These are phyloP conservation scores for Planiliza haematocheilus DNA, from an alignment of 2,113 vertebrate species.

Conservation along the genomic window DNA sequence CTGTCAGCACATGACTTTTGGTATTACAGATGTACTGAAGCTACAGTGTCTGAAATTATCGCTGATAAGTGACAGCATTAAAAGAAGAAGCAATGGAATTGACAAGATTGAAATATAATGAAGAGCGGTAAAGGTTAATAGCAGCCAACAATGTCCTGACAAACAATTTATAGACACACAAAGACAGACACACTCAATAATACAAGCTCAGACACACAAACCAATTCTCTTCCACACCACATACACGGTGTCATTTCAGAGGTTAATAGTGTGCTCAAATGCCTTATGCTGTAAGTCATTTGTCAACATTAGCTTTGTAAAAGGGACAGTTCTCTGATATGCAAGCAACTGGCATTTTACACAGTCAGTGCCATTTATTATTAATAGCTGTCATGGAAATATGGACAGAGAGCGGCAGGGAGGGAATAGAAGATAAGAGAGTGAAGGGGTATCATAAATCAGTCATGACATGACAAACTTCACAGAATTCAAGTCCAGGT, in stretches of 20 bases:
- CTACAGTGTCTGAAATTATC: slow-evolving; percentile 23
- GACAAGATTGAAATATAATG: slow-evolving; percentile 57
- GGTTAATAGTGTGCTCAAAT: slow-evolving; percentile 66
- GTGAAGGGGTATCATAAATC: slow-evolving; percentile 44
- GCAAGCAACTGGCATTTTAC: slow-evolving; percentile 72
- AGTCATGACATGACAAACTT: slow-evolving; percentile 36
- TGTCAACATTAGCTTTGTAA: slow-evolving; percentile 73
- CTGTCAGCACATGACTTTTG: neutral
- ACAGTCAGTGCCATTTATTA: slow-evolving; percentile 72
- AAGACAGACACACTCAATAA: neutral
- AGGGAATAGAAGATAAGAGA: neutral
- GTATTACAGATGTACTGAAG: neutral
- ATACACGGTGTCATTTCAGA: slow-evolving; percentile 55
- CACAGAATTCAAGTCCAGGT: slow-evolving; percentile 4
- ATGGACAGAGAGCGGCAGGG: slow-evolving; percentile 19
- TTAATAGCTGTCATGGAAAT: slow-evolving; percentile 70
- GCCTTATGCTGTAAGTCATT: slow-evolving; percentile 65
- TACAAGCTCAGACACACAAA: neutral
- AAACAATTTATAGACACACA: slow-evolving; percentile 36
- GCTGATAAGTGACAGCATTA: slow-evolving; percentile 47
- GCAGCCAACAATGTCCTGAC: slow-evolving; percentile 14
- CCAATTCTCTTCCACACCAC: slow-evolving; percentile 4
- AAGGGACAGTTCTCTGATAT: slow-evolving; percentile 67
- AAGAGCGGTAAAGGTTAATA: slow-evolving; percentile 62
- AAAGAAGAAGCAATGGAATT: slow-evolving; percentile 32